Base-by-base conservation (phyloP, 1,140 invertebrate genomes). In the Scaptomyza montana region DNA sequence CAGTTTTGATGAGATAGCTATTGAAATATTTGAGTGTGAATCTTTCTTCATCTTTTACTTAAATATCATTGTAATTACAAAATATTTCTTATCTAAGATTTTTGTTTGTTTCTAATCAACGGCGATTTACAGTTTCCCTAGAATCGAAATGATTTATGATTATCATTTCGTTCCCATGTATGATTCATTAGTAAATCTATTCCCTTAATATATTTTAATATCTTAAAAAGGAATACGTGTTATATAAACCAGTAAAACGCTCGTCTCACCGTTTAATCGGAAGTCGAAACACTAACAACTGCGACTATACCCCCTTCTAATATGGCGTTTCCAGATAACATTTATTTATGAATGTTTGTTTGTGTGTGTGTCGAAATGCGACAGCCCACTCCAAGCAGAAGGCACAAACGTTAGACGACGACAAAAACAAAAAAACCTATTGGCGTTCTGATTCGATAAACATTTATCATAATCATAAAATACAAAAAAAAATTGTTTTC, bases 381-480 rank as follows among this genome's bases (percentile, higher is more conserved):
- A 68, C 82, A 76, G 75, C 61, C 81, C 75, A 87, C 71, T 85
- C 68, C 64, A 81, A 55, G 16, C 28, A 9, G 30, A 19, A 30
- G 16, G 19, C 60, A 46, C 30, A 55, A 9, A 33, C 53, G n/a
- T n/a, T 49, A 60, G 61, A 19, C 50, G 49, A 60, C 46, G n/a
- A 50, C 54, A 49, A 10, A 39, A 53, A 59, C 47, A 47, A 36
- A 46, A 66, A 47, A 61, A 70, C 66, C 75, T 79, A 81, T 81
- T 79, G 76, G 66, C 80, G 85, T 80, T 91, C 73, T 86, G 89
- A 90, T 90, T 91, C 89, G 89, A 91, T 91, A 91, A 91, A 91
- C 79, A 82, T 91, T 91, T 91, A 91, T 91, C 89, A 87, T 89
- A 91, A 84, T 86, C 81, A 86, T 84, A 80, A 89, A 89, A 76